Evolutionary conservation across 2,797 vertebrate genomes (phyloP).

Genomic region (Anguilla marmorata): DNA sequence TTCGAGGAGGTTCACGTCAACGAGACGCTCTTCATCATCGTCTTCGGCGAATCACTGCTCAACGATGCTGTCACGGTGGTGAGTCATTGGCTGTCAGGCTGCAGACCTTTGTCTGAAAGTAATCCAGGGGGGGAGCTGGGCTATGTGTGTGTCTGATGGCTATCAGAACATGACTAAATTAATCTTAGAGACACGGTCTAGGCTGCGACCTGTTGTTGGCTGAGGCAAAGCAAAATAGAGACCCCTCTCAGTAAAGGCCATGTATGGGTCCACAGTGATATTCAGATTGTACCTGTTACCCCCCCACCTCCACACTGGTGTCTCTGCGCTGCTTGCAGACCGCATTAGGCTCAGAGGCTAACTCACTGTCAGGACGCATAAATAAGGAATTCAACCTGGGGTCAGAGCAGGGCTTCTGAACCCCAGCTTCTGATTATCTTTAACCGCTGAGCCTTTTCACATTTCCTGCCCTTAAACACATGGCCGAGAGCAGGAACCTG

Average conservation of each 20-base stretch:
- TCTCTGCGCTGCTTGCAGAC: neutral
- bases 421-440: neutral
- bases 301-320: neutral
- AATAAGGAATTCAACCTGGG: neutral
- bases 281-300: neutral
- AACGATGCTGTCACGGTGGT: slow-evolving; percentile 97
- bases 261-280: neutral
- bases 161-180: neutral
- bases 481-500: neutral
- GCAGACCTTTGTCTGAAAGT: neutral
- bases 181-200: neutral
- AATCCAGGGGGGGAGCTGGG: neutral
- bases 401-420: neutral
- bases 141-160: too few relatives aligned
- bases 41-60: slow-evolving; percentile 92
- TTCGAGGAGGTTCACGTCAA: slow-evolving; percentile 95
- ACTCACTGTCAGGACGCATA: neutral
- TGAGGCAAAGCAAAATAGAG: neutral
- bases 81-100: slow-evolving; percentile 62
- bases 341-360: neutral
- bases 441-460: neutral
- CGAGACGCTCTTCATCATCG: slow-evolving; percentile 93
- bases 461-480: neutral
- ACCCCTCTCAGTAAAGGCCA: neutral
- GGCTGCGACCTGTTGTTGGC: neutral